Evolutionary conservation across 2,113 vertebrate species (phyloP).

Genomic region (Theropithecus gelada): DNA sequence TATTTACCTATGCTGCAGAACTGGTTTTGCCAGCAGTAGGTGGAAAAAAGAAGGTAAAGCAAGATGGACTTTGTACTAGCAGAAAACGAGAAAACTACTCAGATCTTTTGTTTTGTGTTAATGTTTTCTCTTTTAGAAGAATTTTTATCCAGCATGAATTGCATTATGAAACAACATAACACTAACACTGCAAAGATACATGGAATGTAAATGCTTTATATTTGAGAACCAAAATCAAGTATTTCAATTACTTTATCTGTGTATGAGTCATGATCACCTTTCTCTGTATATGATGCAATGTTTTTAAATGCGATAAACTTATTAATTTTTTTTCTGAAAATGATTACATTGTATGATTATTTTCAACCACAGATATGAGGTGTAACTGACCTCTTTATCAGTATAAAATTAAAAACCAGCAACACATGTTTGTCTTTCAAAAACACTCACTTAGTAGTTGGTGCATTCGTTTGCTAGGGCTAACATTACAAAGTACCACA

Average conservation of each 20-base stretch:
- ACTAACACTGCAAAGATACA: not conserved
- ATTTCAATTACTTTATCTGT: not conserved
- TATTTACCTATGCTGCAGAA: not conserved
- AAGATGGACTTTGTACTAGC: not conserved
- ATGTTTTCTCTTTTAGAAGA: not conserved
- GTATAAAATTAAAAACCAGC: not conserved
- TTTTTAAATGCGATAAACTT: not conserved
- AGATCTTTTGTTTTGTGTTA: not conserved
- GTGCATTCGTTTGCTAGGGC: not conserved
- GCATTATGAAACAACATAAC: not conserved
- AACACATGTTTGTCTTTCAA: not conserved
- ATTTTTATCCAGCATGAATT: not conserved
- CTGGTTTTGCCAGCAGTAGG: not conserved
- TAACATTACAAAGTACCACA: not conserved
- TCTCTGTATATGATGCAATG: not conserved
- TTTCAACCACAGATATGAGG: not conserved
- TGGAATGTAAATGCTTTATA: not conserved
- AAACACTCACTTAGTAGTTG: not conserved
- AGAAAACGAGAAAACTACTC: not conserved
- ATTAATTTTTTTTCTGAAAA: not conserved
- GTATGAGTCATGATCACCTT: not conserved
- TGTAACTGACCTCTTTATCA: not conserved
- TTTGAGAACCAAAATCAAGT: not conserved
- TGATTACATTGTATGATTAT: not conserved
- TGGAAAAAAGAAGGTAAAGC: not conserved